phyloP scores from a whole-genome alignment of 2,888 invertebrate species.

The Ferrisia virgata region DNA sequence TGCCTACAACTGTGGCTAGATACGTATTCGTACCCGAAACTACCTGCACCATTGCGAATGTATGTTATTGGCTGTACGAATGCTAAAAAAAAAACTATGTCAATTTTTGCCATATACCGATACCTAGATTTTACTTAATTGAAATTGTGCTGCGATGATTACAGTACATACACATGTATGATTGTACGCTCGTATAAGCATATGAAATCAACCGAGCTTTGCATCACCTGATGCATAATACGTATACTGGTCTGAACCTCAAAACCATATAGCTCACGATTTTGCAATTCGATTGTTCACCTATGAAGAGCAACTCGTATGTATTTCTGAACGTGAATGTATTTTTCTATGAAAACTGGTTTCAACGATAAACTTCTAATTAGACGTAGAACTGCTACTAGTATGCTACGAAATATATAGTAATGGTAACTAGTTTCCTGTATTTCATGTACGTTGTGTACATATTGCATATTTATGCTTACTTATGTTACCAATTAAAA shows the following conservation, averaged over 20 bases:
- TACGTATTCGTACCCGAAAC: not conserved
- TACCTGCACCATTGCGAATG: not conserved
- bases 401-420: not conserved
- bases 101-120: not conserved
- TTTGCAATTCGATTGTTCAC: not conserved
- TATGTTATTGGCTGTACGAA: not conserved
- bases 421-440: not conserved
- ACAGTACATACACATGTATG: no score
- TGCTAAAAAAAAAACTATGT: not conserved
- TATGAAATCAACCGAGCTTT: not conserved
- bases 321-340: not conserved
- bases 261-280: not conserved
- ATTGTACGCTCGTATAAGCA: not conserved
- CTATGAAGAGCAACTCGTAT: not conserved
- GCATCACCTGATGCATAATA: not conserved
- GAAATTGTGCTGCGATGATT: not conserved
- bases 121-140: not conserved
- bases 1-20: no score
- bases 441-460: no score
- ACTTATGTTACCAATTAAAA: not conserved
- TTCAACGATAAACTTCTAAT: not conserved
- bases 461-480: no score
- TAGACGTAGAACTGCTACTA: not conserved
- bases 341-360: not conserved
- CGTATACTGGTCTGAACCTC: not conserved